A percentile compares a stretch with the other conserved stretches of the same genome.
Evolutionary conservation across 2,113 vertebrate genomes (phyloP).

Genomic region (Asarcornis scutulata): DNA sequence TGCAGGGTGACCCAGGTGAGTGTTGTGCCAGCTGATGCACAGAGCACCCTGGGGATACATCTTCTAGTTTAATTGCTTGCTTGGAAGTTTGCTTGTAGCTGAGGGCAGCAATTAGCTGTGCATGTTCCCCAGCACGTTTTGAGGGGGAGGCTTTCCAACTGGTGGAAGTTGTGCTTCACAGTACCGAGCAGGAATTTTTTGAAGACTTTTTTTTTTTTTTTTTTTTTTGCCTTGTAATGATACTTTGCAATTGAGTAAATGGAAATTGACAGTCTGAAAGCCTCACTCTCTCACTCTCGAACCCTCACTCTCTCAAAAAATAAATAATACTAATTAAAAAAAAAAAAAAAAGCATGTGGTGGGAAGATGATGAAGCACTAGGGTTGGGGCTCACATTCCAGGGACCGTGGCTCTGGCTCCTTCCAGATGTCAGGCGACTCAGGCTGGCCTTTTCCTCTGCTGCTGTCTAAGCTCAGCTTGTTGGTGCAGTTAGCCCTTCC

Average conservation of each 20-base stretch:
- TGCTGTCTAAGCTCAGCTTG: not conserved
- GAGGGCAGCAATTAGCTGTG: not conserved
- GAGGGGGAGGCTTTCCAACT: not conserved
- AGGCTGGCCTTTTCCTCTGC: not conserved
- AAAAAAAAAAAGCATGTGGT: too few species aligned
- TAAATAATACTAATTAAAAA: too few species aligned
- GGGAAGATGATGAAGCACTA: not conserved
- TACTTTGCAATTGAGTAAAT: not conserved
- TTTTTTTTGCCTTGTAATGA: not conserved
- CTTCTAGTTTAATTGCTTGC: not conserved
- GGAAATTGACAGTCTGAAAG: not conserved
- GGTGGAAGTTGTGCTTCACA: not conserved
- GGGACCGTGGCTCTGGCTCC: not conserved
- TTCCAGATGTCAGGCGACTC: not conserved
- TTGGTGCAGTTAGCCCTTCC: not conserved
- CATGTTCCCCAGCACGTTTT: not conserved
- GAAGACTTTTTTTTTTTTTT: not conserved
- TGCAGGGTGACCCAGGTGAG: accelerated
- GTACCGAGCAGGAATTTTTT: not conserved
- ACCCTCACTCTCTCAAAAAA: not conserved
- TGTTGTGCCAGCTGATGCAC: accelerated
- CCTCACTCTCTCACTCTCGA: not conserved
- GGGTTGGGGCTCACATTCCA: not conserved
- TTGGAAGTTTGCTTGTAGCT: not conserved
- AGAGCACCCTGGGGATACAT: not conserved